These are phyloP conservation scores for Caradrina clavipalpis DNA, from an alignment of 2,888 invertebrate species.

Conservation along the genomic window DNA sequence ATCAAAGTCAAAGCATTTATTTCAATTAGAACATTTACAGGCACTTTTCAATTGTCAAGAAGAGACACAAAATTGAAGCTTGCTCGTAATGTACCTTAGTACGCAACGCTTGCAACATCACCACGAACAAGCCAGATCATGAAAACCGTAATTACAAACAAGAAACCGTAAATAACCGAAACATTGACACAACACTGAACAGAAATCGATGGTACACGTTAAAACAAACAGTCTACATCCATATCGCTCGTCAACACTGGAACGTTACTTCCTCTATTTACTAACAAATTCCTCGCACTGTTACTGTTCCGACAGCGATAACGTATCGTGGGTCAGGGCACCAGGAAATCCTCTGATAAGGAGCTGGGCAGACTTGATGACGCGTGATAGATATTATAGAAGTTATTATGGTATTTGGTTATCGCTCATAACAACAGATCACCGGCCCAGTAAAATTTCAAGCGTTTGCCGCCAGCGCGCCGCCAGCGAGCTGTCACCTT, in stretches of 20 bases:
- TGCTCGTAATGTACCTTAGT: too few species aligned
- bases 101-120: neutral
- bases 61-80: too few species aligned
- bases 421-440: neutral
- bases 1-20: too few species aligned
- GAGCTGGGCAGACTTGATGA: constrained; percentile 40
- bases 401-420: neutral
- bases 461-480: too few species aligned
- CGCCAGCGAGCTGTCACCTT: too few species aligned
- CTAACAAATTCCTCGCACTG: constrained; percentile 31
- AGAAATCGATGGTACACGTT: constrained; percentile 16
- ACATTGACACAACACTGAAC: neutral
- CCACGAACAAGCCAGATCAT: neutral
- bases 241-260: constrained; percentile 44
- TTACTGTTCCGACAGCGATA: constrained; percentile 30
- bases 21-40: too few species aligned
- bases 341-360: constrained; percentile 62
- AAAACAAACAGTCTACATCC: constrained; percentile 25
- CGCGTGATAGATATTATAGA: constrained; percentile 1
- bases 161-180: neutral
- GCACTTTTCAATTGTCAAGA: too few species aligned
- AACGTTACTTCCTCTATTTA: constrained; percentile 39
- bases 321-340: constrained; percentile 39
- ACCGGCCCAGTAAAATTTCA: too few species aligned
- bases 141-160: neutral